Conservation (phyloP, 2,113 vertebrate genomes). For the Hassar affinis region DNA sequence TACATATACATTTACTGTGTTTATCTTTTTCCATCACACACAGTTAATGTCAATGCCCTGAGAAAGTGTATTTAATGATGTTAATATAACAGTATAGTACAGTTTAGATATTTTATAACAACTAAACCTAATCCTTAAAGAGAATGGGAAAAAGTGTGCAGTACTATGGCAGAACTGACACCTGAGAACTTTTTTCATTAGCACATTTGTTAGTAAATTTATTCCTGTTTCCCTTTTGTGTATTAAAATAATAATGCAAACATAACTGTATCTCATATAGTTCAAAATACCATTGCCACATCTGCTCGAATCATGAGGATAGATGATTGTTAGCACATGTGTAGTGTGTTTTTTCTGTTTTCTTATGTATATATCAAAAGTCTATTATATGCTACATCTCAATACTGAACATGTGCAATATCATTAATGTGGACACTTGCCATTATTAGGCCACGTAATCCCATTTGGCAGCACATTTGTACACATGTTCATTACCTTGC, state of each 20-base stretch:
- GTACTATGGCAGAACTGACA: conserved; percentile 16
- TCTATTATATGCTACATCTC: not conserved
- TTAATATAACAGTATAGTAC: not conserved
- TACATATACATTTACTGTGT: not conserved
- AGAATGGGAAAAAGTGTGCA: not conserved
- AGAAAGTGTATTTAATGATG: not conserved
- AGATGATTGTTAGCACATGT: not conserved
- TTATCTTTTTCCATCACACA: not conserved
- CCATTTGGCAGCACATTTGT: conserved; percentile 19
- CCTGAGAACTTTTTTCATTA: not conserved
- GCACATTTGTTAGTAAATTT: not conserved
- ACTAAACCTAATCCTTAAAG: not conserved
- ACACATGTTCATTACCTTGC: not conserved
- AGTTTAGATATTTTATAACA: not conserved
- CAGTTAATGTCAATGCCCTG: conserved; percentile 4
- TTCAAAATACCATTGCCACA: not conserved
- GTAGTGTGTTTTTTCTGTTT: too few relatives aligned
- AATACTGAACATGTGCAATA: not conserved
- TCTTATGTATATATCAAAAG: not conserved
- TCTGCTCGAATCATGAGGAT: not conserved
- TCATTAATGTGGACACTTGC: not conserved
- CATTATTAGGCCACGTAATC: not conserved
- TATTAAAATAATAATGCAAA: not conserved
- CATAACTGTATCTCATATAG: not conserved
- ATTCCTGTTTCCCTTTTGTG: not conserved